Evolutionary conservation across 2,113 vertebrate genomes (phyloP).

Genomic region (Mellivora capensis): DNA sequence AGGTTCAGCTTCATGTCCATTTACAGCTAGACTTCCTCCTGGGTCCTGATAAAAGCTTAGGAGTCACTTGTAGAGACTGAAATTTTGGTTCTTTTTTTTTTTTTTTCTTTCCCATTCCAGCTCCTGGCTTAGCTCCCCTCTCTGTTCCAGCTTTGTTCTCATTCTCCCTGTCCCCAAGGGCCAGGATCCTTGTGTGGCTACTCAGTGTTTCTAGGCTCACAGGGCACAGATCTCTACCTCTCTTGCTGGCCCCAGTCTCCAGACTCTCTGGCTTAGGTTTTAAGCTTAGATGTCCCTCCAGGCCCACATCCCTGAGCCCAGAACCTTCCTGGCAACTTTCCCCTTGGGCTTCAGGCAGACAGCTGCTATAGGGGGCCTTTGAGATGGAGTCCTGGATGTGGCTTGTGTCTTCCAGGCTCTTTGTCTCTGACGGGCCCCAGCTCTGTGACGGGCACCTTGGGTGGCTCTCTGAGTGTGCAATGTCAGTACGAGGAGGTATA

Average conservation of each 20-base stretch:
- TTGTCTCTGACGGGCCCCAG: slow-evolving; percentile 7
- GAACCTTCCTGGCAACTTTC: background rate
- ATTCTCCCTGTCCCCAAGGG: background rate
- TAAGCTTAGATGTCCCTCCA: background rate
- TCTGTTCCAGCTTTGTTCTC: background rate
- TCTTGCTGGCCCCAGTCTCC: too few species aligned
- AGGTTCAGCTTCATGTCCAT: background rate
- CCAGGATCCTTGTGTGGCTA: rapidly evolving
- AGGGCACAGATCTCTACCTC: background rate
- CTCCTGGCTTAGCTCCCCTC: background rate
- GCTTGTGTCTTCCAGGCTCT: slow-evolving; percentile 61
- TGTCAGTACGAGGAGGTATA: background rate
- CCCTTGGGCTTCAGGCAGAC: background rate
- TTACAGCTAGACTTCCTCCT: background rate
- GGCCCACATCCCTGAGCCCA: background rate
- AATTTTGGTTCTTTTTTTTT: background rate
- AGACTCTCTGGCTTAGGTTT: background rate
- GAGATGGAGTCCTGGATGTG: background rate
- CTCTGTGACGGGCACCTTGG: background rate
- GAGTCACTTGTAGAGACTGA: background rate
- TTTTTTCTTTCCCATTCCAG: background rate
- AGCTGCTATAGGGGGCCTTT: background rate
- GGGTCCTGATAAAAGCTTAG: background rate
- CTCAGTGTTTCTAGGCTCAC: background rate
- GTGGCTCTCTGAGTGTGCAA: slow-evolving; percentile 8